Base-by-base conservation (phyloP, 2,888 invertebrate species). In the Bedellia somnulentella region DNA sequence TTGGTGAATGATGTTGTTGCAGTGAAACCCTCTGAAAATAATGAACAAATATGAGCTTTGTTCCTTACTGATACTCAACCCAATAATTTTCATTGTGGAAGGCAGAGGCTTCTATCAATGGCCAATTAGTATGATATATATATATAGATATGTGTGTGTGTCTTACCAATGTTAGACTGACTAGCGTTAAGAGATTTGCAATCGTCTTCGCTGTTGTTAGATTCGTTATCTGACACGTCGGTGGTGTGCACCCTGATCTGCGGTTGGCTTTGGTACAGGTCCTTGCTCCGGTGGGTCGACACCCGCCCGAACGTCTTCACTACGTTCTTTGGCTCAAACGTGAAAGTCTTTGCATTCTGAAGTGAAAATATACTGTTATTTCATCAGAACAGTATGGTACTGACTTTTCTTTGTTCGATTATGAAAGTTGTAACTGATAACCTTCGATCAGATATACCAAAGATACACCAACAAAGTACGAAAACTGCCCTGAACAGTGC, bases 141-240 rank as follows among this genome's bases (percentile, higher is more conserved):
- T n/a, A n/a, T n/a, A n/a, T n/a, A n/a, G n/a, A n/a, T n/a, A n/a
- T 58, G 40, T 51, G n/a, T n/a, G n/a, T n/a, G n/a, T n/a, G n/a
- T n/a, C n/a, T n/a, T n/a, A 71, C 71, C 53, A 41, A 67, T 57
- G 35, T 66, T 64, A 22, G 53, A 49, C 36, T 62, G 67, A 55
- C 61, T 63, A 50, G 57, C 49, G 37, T 60, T 62, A 16, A 71
- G 44, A 2, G 71, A 70, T 35, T 49, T 56, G 44, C 62, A 61
- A 24, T 73, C 73, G 3, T 71, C 71, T 1, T 71, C 71, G 35
- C 71, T 71, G 22, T 56, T 26, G 29, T 64, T 66, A 2, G 70
- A 70, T 22, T 73, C 73, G 28, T 64, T 66, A 29, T 71, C 73
- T 0, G 67, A 70, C n/a, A 57, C 47, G 9, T 70, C 68, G 0